Base-by-base conservation (phyloP, 2,113 vertebrate genomes). In the Emydura subglobosa region DNA sequence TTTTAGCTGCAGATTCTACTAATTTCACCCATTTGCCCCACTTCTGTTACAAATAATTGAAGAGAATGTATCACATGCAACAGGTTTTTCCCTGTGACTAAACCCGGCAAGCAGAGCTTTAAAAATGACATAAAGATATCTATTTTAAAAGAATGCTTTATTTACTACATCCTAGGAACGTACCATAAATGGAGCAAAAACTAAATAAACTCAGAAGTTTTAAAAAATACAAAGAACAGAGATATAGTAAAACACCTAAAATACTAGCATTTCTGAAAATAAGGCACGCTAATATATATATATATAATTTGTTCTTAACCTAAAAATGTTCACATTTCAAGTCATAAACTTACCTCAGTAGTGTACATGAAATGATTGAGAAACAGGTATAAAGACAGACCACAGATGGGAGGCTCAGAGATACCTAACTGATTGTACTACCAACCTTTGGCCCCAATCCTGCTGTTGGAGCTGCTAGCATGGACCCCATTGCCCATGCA, bases 311-410 rank as follows among this genome's bases (percentile, higher is more conserved):
- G 98, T 98, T 99, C 98, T 98, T 98, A 98, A 98, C 92, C 98
- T 98, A 98, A 97, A 97, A 97, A 96, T 97, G 97, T 98, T 98
- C 98, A 98, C 98, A 98, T 98, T 99, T 99, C 98, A 98, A 99
- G 98, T 98, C 98, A 97, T 96, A 97, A 97, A 97, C 96, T 98
- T 98, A 98, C 94, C 97, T 98, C 97, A 98, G 98, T 98, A 98
- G 98, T 98, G 97, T 98, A 97, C 83, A 92, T 98, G 97, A 98
- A 98, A 98, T 98, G 97, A 97, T 98, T 98, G 95, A 95, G 94
- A 98, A 97, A 96, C n/a, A 89, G 91, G 44, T 89, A 82, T 95
- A 85, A 95, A 95, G 87, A 83, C 22, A 91, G 91, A 90, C 79
- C 87, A 87, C 1, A 42, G 39, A 81, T 0, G 16, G 83, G 42